phyloP scores from a whole-genome alignment of 2,888 invertebrate genomes.

The Clostera curtula region DNA sequence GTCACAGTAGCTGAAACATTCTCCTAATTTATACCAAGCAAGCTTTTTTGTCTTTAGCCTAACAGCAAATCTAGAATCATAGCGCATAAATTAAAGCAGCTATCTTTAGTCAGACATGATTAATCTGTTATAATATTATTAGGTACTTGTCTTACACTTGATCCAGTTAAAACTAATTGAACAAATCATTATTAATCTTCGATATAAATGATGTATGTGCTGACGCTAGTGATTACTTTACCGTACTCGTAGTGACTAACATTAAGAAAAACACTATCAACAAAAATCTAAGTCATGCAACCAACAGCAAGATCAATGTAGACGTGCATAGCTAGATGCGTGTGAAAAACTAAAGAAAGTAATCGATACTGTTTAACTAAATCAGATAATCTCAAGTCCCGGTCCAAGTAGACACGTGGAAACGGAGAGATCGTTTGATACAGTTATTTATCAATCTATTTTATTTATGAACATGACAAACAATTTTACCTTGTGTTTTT shows the following conservation, averaged over 20 bases:
- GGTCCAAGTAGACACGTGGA: slow-evolving; percentile 29
- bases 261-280: slow-evolving; percentile 51
- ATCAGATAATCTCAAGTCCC: slow-evolving; percentile 46
- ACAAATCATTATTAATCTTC: slow-evolving; percentile 53
- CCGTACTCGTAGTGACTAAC: slow-evolving; percentile 57
- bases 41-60: slow-evolving; percentile 27
- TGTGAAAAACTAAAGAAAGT: slow-evolving; percentile 64
- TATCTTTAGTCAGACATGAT: slow-evolving; percentile 27
- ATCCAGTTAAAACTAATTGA: slow-evolving; percentile 46
- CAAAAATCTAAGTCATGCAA: slow-evolving; percentile 65
- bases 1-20: slow-evolving; percentile 30
- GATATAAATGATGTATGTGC: slow-evolving; percentile 67
- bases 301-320: slow-evolving; percentile 67
- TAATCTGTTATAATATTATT: slow-evolving; percentile 23
- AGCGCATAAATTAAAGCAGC: slow-evolving; percentile 40
- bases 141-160: slow-evolving; percentile 59
- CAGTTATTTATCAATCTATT: slow-evolving; percentile 40
- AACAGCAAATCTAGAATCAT: slow-evolving; percentile 42
- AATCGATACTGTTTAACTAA: slow-evolving; percentile 44
- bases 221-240: slow-evolving; percentile 65
- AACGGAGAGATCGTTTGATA: slow-evolving; percentile 41
- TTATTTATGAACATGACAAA: slow-evolving; percentile 61
- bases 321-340: slow-evolving; percentile 74
- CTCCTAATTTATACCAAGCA: slow-evolving; percentile 52
- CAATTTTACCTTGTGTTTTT: slow-evolving; percentile 55